Conservation (phyloP, 2,797 vertebrate species). For the Craterocephalus amniculus region DNA sequence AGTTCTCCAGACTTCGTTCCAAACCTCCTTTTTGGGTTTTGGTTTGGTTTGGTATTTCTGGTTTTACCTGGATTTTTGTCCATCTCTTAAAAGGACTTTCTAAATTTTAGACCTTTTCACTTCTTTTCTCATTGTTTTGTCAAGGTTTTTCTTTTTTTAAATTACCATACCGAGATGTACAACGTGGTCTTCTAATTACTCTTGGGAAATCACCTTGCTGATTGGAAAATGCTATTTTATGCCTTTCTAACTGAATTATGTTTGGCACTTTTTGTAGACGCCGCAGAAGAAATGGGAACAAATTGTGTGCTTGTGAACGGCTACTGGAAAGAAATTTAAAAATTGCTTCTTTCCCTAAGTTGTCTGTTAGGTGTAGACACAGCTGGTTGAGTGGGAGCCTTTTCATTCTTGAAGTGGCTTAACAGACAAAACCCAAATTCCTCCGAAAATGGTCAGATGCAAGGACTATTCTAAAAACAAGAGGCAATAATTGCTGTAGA, state of each 20-base stretch:
- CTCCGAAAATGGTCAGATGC: not conserved
- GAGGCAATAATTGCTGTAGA: not conserved
- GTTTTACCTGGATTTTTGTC: not conserved
- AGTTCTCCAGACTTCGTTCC: not conserved
- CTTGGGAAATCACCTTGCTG: not conserved
- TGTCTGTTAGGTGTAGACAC: not conserved
- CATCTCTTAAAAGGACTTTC: not conserved
- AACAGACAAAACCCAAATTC: not conserved
- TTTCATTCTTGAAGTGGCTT: not conserved
- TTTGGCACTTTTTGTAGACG: not conserved
- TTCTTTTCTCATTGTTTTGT: not conserved
- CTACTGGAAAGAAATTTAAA: not conserved
- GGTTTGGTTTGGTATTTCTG: too few relatives aligned
- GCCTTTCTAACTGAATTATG: not conserved
- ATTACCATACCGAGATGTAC: not conserved
- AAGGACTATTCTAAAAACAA: not conserved
- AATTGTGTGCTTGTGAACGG: not conserved
- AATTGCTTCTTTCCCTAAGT: not conserved
- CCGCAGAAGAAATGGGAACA: not conserved
- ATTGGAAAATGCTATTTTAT: not conserved
- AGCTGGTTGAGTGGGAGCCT: not conserved
- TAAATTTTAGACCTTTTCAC: not conserved
- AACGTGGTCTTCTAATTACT: not conserved
- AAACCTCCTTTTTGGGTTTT: not conserved
- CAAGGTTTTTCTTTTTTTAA: not conserved